Base-by-base conservation (phyloP, 1,140 invertebrate genomes). In the Zelostemma sp. region DNA sequence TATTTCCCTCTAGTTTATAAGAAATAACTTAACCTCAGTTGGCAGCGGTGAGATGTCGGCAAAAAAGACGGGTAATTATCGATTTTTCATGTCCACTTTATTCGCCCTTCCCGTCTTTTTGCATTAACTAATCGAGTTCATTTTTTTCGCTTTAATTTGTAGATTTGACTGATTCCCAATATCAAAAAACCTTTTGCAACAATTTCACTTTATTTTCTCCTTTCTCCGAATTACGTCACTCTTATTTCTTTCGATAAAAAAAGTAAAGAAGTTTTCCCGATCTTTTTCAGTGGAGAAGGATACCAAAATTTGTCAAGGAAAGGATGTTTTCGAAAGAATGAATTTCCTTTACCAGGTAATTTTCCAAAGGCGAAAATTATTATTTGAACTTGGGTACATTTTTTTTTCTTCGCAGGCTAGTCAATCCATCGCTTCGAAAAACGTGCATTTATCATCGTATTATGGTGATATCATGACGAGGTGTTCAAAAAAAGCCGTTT, bases 271-370 rank as follows among this genome's bases (percentile, higher is more conserved):
- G 11, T 35, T 35, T 25, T 25, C n/a, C n/a, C n/a, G n/a, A 28
- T 28, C 35, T 4, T 40, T 40, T 40, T 11, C 11, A 14, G 16
- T 33, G 72, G 68, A 61, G 19, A 67, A 50, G 12, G 71, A 70
- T 15, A 63, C 46, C 6, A 83, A 78, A 63, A 15, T 68, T 38
- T 85, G 81, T 16, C 82, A 82, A 72, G 75, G 80, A 35, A 85
- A 85, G 56, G 81, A 85, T 48, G 57, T 82, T 50, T 83, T 85
- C 53, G 81, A 84, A 64, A 63, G 82, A 46, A 83, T 85, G 78
- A 85, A 85, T 71, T 85, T 72, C 54, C 68, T 85, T n/a, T 80
- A 83, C 63, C 83, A 85, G 68, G 83, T 84, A 76, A 35, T 46
- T 9, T 47, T 51, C 9, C 6, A n/a, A 25, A n/a, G n/a, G n/a